Evolutionary conservation across 2,888 invertebrate genomes (phyloP).

Genomic region (Bellardia bayeri): DNA sequence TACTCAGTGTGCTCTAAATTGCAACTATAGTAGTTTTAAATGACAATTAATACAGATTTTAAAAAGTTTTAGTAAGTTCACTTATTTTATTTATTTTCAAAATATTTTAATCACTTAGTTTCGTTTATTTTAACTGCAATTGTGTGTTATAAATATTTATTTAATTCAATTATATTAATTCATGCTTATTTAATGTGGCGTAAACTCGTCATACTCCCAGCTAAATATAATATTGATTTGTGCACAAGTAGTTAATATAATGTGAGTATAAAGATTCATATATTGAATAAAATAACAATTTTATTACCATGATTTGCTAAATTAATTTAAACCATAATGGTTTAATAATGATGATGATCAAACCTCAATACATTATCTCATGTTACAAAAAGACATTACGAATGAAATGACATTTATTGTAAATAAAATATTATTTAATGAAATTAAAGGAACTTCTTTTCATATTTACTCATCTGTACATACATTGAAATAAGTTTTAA

Average conservation of each 20-base stretch:
- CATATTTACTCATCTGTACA: neutral
- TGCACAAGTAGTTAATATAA: neutral
- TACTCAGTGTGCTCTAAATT: too few species aligned
- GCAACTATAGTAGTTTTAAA: too few species aligned
- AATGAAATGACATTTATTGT: neutral
- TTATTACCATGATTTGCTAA: neutral
- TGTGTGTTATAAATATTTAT: neutral
- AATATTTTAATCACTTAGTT: too few species aligned
- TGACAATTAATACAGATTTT: too few species aligned
- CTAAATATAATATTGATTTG: neutral
- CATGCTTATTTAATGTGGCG: neutral
- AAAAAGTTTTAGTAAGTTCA: too few species aligned
- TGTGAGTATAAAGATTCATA: neutral
- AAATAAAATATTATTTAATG: neutral
- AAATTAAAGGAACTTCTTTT: neutral
- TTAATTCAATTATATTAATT: neutral
- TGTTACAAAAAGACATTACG: neutral
- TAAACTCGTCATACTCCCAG: neutral
- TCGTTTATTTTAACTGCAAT: neutral
- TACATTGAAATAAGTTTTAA: neutral
- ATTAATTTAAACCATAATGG: slow-evolving; percentile 6
- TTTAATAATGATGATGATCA: neutral
- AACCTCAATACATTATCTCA: neutral
- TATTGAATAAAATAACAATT: slow-evolving; percentile 4
- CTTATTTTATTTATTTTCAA: too few species aligned